Evolutionary conservation across 2,113 vertebrate genomes (phyloP), one percentile per base, ranked within the genome.

Genomic region (Mesitornis unicolor): DNA sequence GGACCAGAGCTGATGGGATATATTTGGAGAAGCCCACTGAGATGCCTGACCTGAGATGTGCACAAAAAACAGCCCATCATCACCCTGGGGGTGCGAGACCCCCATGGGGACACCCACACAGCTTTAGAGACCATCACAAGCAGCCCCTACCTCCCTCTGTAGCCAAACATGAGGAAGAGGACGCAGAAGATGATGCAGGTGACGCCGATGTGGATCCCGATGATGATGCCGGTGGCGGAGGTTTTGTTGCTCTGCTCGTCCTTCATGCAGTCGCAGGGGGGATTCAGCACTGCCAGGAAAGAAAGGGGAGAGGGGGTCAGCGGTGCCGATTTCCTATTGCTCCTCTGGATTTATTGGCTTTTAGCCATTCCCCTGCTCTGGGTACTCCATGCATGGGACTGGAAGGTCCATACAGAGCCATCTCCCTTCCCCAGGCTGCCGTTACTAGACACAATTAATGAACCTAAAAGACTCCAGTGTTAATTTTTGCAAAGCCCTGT

Each of bases 171-270:
- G 47, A 99, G 99, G 97, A 99, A 99, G 35, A 99, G 99, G 91
- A 99, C 98, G 17, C 99, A 99, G 98, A 99, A 99, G 91, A 99
- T 98, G 97, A 99, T 99, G 98, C 99, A 99, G 6, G 99, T 99
- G 97, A 99, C 98, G 1, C 99, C 99, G 0, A 99, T 99, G 97
- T 99, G 99, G 95, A 99, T 99, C 40, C 99, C 99, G 0, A 99
- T 99, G 91, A 99, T 98, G 86, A 99, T 99, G 94, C 99, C 99
- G 0, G 99, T 99, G 0, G 99, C 98, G 35, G 99, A 99, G 7
- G 99, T 99, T 96, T 99, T 99, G 53, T 98, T 98, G 78, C 79
- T 84, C 68, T 99, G 98, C 40, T 99, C 99, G 0, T 99, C 99
- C 95, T 98, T 99, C 97, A 98, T 96, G 95, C 99, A 99, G 97